Percentiles rank a stretch among this genome's conserved stretches.
Conservation (phyloP, 2,888 invertebrate species). For the Pristionchus entomophagus region DNA sequence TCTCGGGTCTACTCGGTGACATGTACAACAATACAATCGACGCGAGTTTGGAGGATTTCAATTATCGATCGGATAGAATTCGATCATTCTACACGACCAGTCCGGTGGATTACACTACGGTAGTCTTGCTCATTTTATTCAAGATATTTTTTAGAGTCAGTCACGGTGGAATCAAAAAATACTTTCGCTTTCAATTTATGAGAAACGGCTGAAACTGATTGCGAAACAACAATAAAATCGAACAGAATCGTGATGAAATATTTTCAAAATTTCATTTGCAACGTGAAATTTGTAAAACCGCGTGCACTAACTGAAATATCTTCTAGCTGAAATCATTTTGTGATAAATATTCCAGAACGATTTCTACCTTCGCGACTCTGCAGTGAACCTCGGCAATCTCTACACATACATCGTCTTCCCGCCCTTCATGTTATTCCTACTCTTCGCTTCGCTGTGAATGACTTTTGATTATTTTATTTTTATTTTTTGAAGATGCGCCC, state of each 20-base stretch:
- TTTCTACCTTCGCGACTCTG: conserved; percentile 35
- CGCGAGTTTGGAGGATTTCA: conserved; percentile 39
- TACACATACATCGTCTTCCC: conserved; percentile 46
- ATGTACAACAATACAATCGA: conserved; percentile 36
- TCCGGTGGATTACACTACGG: conserved; percentile 47
- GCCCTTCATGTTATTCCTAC: conserved; percentile 1
- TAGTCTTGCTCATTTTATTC: no score
- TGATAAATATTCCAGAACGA: conserved; percentile 35
- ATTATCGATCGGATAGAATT: conserved; percentile 24
- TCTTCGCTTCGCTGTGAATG: neutral
- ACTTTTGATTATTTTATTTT: neutral
- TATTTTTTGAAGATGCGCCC: no score
- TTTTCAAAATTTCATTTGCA: no score
- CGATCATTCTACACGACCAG: conserved; percentile 38
- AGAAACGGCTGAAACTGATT: no score
- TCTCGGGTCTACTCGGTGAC: conserved; percentile 25
- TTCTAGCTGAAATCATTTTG: neutral
- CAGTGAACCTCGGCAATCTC: neutral
- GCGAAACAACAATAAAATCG: no score
- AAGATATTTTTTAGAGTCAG: neutral
- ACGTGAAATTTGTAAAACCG: no score
- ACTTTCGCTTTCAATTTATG: no score
- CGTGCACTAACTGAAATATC: no score
- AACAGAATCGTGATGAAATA: no score
- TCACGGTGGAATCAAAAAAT: neutral